Evolutionary conservation across 2,113 vertebrate species (phyloP).

Genomic region (Misgurnus anguillicaudatus): DNA sequence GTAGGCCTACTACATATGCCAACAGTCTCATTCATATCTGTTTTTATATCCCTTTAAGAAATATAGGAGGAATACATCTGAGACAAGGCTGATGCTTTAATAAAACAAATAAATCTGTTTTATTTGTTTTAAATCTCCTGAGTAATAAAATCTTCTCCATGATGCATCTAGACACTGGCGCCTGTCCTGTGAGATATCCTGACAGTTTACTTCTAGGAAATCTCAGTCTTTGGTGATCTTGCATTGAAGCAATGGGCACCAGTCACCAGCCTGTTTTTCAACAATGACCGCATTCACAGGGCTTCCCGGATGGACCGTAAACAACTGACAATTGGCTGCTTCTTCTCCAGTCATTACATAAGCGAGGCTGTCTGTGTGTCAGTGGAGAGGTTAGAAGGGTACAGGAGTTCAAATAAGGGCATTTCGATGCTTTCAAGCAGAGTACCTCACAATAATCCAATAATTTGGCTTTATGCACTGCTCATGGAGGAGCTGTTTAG

Average conservation of each 20-base stretch:
- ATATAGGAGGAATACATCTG: no score
- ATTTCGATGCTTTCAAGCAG: not conserved
- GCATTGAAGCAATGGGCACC: conserved; percentile 56
- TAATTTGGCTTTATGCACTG: not conserved
- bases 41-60: no score
- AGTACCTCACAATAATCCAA: not conserved
- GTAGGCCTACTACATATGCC: no score
- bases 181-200: not conserved
- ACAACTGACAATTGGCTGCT: conserved; percentile 75
- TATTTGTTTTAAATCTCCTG: no score
- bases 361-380: conserved; percentile 49
- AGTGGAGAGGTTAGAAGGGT: conserved; percentile 22
- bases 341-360: conserved; percentile 73
- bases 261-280: conserved; percentile 61
- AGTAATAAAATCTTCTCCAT: no score
- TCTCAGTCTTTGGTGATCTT: conserved; percentile 33
- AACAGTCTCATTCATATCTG: no score
- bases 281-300: conserved; percentile 73
- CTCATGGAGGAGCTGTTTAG: not conserved
- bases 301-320: conserved; percentile 69
- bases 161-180: not conserved
- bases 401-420: not conserved
- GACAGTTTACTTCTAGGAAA: not conserved
- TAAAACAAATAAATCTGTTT: no score
- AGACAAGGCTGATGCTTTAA: no score